Evolutionary conservation across 2,113 vertebrate species (phyloP).

Genomic region (Centrocercus urophasianus): DNA sequence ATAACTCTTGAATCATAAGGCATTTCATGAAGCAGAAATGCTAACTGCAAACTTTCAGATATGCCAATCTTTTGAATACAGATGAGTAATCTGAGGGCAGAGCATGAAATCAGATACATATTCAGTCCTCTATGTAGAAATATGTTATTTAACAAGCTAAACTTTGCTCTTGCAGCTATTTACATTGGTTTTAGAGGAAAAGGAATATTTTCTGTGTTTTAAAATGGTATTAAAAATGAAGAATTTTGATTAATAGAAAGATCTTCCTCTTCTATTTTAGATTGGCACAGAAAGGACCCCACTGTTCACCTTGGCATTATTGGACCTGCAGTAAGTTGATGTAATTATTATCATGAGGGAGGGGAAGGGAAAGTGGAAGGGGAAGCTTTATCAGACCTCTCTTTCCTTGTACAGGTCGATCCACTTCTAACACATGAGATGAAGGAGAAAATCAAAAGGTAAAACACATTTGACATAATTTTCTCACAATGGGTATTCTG

Average conservation of each 20-base stretch:
- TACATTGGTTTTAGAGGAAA: not conserved
- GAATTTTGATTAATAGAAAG: not conserved
- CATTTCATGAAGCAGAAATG: not conserved
- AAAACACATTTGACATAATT: not conserved
- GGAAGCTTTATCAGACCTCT: no score
- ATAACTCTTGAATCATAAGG: not conserved
- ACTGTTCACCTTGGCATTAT: conserved; percentile 86
- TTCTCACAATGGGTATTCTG: not conserved
- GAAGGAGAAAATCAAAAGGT: conserved; percentile 85
- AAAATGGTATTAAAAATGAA: not conserved
- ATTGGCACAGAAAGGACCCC: conserved; percentile 85
- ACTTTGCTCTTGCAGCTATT: not conserved
- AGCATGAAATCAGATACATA: not conserved
- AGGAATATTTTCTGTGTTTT: not conserved
- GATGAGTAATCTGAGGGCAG: not conserved
- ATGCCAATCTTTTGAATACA: conserved; percentile 8
- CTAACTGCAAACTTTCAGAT: conserved; percentile 3
- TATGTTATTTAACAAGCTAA: not conserved
- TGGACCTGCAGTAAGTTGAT: conserved; percentile 84
- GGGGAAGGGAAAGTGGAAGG: no score
- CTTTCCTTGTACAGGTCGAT: conserved; percentile 78
- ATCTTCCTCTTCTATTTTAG: conserved; percentile 72
- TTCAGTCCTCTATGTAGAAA: not conserved
- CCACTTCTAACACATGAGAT: conserved; percentile 83
- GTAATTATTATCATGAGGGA: not conserved